Conservation (phyloP, 2,888 invertebrate species). For the Actias luna region DNA sequence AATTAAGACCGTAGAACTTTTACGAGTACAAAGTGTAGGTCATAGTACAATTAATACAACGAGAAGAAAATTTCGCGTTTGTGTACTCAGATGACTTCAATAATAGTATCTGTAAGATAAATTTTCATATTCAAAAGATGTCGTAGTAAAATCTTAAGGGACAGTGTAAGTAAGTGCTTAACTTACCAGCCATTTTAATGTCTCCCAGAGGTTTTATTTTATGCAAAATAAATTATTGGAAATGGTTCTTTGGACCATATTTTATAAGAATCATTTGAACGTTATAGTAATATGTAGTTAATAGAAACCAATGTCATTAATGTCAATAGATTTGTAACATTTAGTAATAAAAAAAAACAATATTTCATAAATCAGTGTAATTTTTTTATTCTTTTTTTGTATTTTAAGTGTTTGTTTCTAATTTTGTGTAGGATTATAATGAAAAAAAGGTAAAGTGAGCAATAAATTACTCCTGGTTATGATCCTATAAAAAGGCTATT, state of each 20-base stretch:
- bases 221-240: background rate
- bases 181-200: background rate
- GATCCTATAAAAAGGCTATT: too few species aligned
- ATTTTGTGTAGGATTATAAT: too few species aligned
- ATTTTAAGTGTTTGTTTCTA: too few species aligned
- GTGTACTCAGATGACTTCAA: background rate
- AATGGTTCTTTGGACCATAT: background rate
- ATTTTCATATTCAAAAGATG: slow-evolving; percentile 4
- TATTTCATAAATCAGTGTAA: too few species aligned
- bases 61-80: background rate
- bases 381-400: too few species aligned
- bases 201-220: slow-evolving; percentile 1
- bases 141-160: background rate
- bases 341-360: too few species aligned
- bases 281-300: background rate
- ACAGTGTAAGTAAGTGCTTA: background rate
- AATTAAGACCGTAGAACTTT: background rate
- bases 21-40: background rate
- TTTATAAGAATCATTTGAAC: background rate
- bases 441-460: too few species aligned
- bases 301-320: too few species aligned
- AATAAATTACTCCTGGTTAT: too few species aligned
- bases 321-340: too few species aligned
- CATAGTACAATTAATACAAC: background rate
- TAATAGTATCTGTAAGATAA: background rate